These are phyloP conservation scores for Propithecus deckenii DNA, from an alignment of 2,797 vertebrate genomes.

Conservation along the genomic window DNA sequence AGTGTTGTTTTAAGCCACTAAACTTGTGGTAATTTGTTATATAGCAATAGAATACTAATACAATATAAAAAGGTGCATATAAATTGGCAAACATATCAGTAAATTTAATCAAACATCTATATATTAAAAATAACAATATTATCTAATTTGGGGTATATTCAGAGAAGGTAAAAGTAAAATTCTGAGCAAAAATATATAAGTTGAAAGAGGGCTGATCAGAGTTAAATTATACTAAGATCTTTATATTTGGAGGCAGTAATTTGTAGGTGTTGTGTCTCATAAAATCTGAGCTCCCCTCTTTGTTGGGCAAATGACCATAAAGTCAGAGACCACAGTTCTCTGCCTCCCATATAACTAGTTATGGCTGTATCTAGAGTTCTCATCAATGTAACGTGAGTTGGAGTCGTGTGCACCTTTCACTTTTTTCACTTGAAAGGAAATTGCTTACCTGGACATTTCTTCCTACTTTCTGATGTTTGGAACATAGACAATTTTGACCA, in stretches of 20 bases:
- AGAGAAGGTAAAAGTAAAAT: not conserved
- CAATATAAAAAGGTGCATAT: not conserved
- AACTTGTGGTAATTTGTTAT: not conserved
- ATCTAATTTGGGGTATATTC: not conserved
- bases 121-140: slow-evolving; percentile 1
- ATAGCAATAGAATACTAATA: not conserved
- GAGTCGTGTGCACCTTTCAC: not conserved
- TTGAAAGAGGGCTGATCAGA: not conserved
- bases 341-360: not conserved
- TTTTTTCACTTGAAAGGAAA: slow-evolving; percentile 36
- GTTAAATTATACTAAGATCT: not conserved
- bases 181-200: not conserved
- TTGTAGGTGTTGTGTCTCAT: not conserved
- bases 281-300: not conserved
- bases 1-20: not conserved
- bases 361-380: not conserved
- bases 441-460: not conserved
- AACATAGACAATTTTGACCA: not conserved
- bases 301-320: not conserved
- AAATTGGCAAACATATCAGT: not conserved
- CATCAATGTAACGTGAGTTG: not conserved
- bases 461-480: not conserved
- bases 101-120: not conserved
- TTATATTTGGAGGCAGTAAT: not conserved
- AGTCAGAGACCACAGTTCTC: not conserved